Conservation (phyloP, 2,797 vertebrate genomes). For the Melanotaenia parkinsoni region DNA sequence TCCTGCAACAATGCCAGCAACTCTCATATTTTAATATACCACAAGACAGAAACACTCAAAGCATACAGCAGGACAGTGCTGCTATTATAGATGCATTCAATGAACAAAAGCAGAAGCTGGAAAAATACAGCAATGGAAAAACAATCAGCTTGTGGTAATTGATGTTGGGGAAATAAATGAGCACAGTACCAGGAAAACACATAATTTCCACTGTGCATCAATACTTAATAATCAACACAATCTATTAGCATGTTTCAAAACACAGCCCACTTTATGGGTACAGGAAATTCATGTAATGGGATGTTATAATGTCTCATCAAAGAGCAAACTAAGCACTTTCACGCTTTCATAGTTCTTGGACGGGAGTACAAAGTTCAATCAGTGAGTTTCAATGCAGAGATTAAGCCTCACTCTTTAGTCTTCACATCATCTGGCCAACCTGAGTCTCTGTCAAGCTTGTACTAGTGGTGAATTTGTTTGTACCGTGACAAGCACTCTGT, state of each 20-base stretch:
- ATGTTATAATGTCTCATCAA: conserved; percentile 58
- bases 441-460: conserved; percentile 47
- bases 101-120: conserved; percentile 14
- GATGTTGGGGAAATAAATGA: conserved; percentile 49
- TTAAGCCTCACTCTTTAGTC: conserved; percentile 65
- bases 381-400: conserved; percentile 61
- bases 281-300: conserved; percentile 57
- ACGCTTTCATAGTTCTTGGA: conserved; percentile 54
- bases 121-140: conserved; percentile 35
- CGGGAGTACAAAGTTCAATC: conserved; percentile 65
- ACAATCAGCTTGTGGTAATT: conserved; percentile 28
- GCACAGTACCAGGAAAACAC: conserved; percentile 30
- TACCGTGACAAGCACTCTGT: not conserved
- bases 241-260: conserved; percentile 46
- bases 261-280: conserved; percentile 28
- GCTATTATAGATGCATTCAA: conserved; percentile 17
- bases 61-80: not conserved
- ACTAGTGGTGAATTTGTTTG: conserved; percentile 19
- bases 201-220: conserved; percentile 51
- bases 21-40: conserved; percentile 31
- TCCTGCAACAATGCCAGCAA: conserved; percentile 25
- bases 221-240: conserved; percentile 45
- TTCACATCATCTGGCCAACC: conserved; percentile 71
- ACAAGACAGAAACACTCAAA: conserved; percentile 33
- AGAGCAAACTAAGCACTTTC: conserved; percentile 60